Percentiles rank a stretch among this genome's conserved stretches.
These are phyloP conservation scores for Datnioides undecimradiatus DNA, from an alignment of 2,113 vertebrate genomes.

Conservation along the genomic window DNA sequence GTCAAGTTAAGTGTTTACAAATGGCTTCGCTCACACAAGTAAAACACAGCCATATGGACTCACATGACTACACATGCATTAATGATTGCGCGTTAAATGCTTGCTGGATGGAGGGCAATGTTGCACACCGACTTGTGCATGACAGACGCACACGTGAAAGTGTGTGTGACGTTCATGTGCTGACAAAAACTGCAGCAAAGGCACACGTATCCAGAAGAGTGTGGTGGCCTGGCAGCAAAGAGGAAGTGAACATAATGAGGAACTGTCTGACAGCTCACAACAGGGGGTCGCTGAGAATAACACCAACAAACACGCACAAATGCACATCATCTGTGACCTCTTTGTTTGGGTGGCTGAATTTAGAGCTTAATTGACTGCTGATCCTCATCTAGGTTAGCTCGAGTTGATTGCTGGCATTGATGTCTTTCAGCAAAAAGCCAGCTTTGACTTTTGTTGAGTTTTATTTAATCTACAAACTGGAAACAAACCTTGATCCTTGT, in stretches of 20 bases:
- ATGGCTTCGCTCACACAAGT: conserved; percentile 32
- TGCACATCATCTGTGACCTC: conserved; percentile 39
- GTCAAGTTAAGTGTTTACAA: conserved; percentile 37
- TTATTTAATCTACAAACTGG: conserved; percentile 32
- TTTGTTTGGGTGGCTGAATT: conserved; percentile 50
- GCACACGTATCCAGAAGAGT: conserved; percentile 9
- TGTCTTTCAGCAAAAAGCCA: conserved; percentile 33
- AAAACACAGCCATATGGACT: conserved; percentile 10
- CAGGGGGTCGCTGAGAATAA: conserved; percentile 34
- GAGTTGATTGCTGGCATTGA: conserved; percentile 15
- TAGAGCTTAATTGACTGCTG: conserved; percentile 46
- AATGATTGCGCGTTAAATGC: not conserved
- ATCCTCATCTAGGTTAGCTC: conserved; percentile 19
- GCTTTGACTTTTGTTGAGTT: conserved; percentile 31
- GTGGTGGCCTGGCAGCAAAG: conserved; percentile 25
- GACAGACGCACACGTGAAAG: conserved; percentile 13
- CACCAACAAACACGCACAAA: conserved; percentile 5
- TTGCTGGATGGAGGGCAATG: not conserved
- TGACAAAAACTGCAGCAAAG: not conserved
- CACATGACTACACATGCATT: conserved; percentile 17
- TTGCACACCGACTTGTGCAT: conserved; percentile 23
- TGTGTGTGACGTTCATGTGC: not conserved
- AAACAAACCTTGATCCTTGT: not conserved
- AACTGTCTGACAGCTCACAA: conserved; percentile 51
- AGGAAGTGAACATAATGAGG: conserved; percentile 44